These are phyloP conservation scores for Amphipoea oculea DNA, from an alignment of 2,888 invertebrate species.

Conservation along the genomic window DNA sequence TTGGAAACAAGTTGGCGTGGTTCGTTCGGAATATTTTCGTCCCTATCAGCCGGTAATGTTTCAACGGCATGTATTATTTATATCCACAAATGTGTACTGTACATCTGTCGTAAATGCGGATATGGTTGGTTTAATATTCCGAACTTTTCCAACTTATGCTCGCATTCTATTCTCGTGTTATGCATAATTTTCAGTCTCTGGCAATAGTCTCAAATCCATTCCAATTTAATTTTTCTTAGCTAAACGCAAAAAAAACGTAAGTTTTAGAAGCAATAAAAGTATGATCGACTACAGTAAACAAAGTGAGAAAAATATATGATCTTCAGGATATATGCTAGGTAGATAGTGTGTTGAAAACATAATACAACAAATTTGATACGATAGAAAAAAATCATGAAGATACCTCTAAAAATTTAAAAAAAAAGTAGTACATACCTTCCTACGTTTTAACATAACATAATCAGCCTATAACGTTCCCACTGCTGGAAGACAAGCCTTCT, in stretches of 20 bases:
- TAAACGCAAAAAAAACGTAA: too few species aligned
- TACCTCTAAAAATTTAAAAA: too few species aligned
- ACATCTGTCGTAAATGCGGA: slow-evolving; percentile 8
- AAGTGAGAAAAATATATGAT: too few species aligned
- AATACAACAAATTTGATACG: too few species aligned
- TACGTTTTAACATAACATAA: not conserved
- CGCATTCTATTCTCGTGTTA: slow-evolving; percentile 14
- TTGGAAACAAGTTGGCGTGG: slow-evolving; percentile 19
- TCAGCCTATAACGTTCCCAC: not conserved
- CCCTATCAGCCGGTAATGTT: slow-evolving; percentile 38
- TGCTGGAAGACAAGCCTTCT: not conserved
- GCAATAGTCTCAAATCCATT: slow-evolving; percentile 43
- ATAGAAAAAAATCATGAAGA: too few species aligned
- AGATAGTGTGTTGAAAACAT: too few species aligned
- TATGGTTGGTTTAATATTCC: slow-evolving; percentile 30
- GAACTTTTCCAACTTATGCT: slow-evolving; percentile 24
- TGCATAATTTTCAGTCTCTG: slow-evolving; percentile 48
- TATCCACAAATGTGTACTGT: slow-evolving; percentile 25
- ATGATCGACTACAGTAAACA: too few species aligned
- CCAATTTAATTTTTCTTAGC: slow-evolving; percentile 34
- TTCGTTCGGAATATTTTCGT: slow-evolving; percentile 41
- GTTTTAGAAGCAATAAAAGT: too few species aligned
- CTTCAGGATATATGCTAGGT: too few species aligned
- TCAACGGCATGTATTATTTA: slow-evolving; percentile 49
- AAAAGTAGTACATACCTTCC: not conserved